These are phyloP conservation scores for Arion vulgaris DNA, from an alignment of 1,140 invertebrate species.

Conservation along the genomic window DNA sequence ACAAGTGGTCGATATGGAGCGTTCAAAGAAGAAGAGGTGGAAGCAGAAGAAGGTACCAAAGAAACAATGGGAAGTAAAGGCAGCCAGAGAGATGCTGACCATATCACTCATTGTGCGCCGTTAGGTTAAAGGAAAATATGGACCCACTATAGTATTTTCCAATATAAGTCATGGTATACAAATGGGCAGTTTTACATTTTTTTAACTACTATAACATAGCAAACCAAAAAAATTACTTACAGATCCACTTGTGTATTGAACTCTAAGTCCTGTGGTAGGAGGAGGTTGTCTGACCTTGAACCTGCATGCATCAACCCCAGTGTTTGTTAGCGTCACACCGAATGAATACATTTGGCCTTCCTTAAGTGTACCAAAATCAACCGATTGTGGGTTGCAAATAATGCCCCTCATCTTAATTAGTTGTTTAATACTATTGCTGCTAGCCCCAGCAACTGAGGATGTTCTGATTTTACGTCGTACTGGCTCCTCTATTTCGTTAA, in stretches of 20 bases:
- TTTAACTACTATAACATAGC: no score
- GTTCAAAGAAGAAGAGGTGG: no score
- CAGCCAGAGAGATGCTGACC: no score
- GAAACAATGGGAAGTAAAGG: no score
- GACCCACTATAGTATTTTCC: no score
- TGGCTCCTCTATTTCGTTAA: constrained; percentile 66
- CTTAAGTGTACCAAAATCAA: constrained; percentile 70
- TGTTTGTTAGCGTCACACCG: constrained; percentile 67
- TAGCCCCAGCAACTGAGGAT: constrained; percentile 61
- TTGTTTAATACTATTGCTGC: constrained; percentile 54
- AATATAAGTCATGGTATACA: no score
- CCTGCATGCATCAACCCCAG: constrained; percentile 70
- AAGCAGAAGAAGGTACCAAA: no score
- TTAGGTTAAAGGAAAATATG: no score
- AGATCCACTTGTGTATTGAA: constrained; percentile 69
- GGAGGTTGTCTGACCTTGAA: constrained; percentile 71
- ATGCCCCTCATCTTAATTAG: constrained; percentile 64
- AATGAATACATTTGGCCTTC: constrained; percentile 69
- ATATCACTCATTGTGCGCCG: no score
- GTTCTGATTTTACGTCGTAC: constrained; percentile 67
- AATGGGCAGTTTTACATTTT: no score
- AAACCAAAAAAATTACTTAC: constrained; percentile 53
- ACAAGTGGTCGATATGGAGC: no score
- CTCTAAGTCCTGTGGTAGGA: constrained; percentile 68
- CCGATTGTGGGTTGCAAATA: constrained; percentile 65